Conservation (phyloP, 2,888 invertebrate species). For the Platynereis dumerilii region DNA sequence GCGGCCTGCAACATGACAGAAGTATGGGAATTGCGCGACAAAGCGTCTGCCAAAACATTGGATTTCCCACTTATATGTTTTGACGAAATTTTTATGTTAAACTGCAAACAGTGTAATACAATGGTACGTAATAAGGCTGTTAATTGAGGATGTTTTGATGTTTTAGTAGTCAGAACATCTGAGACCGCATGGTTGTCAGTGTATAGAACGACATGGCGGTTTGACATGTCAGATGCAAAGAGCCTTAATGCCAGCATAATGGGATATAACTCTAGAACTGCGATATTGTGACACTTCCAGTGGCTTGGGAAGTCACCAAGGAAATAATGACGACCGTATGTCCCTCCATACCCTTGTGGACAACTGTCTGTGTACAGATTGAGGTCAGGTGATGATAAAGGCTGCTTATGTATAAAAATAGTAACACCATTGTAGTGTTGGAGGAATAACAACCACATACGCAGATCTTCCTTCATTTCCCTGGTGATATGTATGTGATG, state of each 20-base stretch:
- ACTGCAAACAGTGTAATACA: not conserved
- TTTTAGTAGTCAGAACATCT: not conserved
- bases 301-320: not conserved
- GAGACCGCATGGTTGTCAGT: not conserved
- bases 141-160: not conserved
- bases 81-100: not conserved
- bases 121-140: not conserved
- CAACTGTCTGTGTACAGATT: not conserved
- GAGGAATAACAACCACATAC: not conserved
- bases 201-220: not conserved
- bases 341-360: not conserved
- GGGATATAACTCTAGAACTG: not conserved
- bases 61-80: not conserved
- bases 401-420: not conserved
- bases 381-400: not conserved
- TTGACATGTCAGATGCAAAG: not conserved
- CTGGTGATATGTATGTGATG: not conserved
- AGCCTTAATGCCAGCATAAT: not conserved
- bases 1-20: not conserved
- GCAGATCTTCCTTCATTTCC: not conserved
- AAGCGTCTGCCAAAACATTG: not conserved
- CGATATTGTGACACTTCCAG: not conserved
- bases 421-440: not conserved
- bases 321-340: not conserved
- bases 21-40: not conserved